Percentiles rank a stretch among this genome's conserved stretches.
phyloP scores from a whole-genome alignment of 2,888 invertebrate species.

The Xestia ashworthii region DNA sequence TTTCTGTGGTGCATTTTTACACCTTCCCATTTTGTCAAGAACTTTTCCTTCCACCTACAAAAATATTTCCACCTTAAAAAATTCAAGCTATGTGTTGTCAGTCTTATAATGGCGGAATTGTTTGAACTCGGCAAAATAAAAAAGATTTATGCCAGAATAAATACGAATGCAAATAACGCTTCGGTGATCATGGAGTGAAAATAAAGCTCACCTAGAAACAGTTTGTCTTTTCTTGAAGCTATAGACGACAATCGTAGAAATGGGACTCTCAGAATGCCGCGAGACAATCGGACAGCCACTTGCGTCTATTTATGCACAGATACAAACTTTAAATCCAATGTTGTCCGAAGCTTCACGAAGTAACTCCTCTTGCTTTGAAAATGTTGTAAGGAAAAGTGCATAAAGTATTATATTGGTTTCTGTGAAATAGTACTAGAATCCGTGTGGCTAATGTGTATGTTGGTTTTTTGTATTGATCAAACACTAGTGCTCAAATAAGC shows the following conservation, averaged over 20 bases:
- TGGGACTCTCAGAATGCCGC: slow-evolving; percentile 27
- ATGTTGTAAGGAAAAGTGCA: slow-evolving; percentile 11
- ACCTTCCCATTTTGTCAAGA: slow-evolving; percentile 4
- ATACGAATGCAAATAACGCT: slow-evolving; percentile 21
- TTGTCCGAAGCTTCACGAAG: slow-evolving; percentile 37
- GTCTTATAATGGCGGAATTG: background rate
- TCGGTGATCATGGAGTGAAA: slow-evolving; percentile 26
- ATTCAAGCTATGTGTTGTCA: background rate
- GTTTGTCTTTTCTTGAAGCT: slow-evolving; percentile 45
- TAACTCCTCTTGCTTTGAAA: slow-evolving; percentile 42
- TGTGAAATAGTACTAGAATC: background rate
- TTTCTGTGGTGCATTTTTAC: background rate
- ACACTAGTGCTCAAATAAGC: background rate
- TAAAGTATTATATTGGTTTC: slow-evolving; percentile 1
- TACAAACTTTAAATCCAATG: slow-evolving; percentile 49
- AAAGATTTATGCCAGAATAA: slow-evolving; percentile 24
- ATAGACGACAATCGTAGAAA: slow-evolving; percentile 42
- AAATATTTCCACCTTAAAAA: background rate
- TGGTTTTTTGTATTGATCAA: background rate
- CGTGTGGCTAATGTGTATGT: background rate
- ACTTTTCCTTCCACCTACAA: background rate
- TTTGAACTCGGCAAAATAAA: slow-evolving; percentile 5
- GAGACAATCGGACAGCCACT: slow-evolving; percentile 41
- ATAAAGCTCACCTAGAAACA: slow-evolving; percentile 38
- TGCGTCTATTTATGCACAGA: slow-evolving; percentile 46